These are phyloP conservation scores for Tetragonula carbonaria DNA, from an alignment of 2,888 invertebrate genomes.

Conservation along the genomic window DNA sequence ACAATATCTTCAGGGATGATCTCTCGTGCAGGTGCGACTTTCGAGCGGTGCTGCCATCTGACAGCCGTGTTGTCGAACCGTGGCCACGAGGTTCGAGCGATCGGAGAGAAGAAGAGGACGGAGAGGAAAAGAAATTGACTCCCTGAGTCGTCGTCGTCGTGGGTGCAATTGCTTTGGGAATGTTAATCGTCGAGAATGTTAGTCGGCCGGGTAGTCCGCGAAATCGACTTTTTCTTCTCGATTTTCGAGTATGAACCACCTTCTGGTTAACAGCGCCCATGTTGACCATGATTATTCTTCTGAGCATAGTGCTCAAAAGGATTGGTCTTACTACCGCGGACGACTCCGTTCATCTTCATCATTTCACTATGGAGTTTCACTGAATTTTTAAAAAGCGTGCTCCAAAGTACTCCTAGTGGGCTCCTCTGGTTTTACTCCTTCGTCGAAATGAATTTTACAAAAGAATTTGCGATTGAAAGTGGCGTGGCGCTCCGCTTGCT, in stretches of 20 bases:
- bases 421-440: no score
- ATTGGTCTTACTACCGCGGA: no score
- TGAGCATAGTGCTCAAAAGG: no score
- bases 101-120: not conserved
- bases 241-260: constrained; percentile 15
- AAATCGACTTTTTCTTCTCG: constrained; percentile 75
- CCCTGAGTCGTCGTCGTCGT: constrained; percentile 65
- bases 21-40: constrained; percentile 25
- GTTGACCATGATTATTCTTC: no score
- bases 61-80: constrained; percentile 2
- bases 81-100: constrained; percentile 20
- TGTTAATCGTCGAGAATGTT: constrained; percentile 76
- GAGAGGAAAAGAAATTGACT: constrained; percentile 75
- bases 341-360: no score
- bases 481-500: no score
- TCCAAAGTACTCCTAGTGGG: no score
- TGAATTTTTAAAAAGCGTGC: no score
- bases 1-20: constrained; percentile 62
- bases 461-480: no score
- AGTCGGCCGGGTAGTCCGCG: constrained; percentile 78
- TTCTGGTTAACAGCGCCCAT: no score
- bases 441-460: no score
- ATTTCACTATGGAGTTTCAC: no score
- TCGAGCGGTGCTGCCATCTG: constrained; percentile 74
- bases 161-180: constrained; percentile 81